Evolutionary conservation across 2,797 vertebrate species (phyloP), one percentile per base, ranked within the genome.

Genomic region (Strix occidentalis): DNA sequence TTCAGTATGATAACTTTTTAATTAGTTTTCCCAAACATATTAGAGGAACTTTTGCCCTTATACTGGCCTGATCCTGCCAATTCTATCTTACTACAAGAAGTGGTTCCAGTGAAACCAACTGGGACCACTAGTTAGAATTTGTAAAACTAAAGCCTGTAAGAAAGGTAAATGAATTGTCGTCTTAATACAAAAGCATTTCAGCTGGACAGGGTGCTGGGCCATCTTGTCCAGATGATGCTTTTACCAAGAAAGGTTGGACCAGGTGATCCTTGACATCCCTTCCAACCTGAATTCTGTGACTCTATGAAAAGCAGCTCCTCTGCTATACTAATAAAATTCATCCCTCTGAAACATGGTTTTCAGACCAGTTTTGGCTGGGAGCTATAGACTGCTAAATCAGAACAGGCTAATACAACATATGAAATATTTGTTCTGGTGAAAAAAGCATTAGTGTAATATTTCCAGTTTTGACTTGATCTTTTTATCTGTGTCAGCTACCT

Each of bases 1-100:
- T 96, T 96, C 82, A 90, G 51, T 97, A 95, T 91, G 81, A 87
- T 86, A 69, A 53, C 13, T 95, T 94, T 95, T 95, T 94, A 7
- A 81, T 76, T 53, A 92, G 37, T 89, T 82, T 97, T 95, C 87
- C 64, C 31, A 89, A 51, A 95, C 12, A 5, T 89, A 25, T 61
- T 87, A 77, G 80, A 93, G 53, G 41, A 89, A 82, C 64, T 95
- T 91, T 97, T 97, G 65, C 83, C 84, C 70, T 96, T 76, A 46
- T 33, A 46, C 46, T 69, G 74, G 39, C 48, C 56, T 89, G 58
- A 84, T 87, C 56, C 72, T 95, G 85, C 33, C 25, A 57, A 11
- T 84, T 94, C 80, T 88, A 24, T 58, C 43, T 87, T 91, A 71
- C 7, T 66, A 26, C 31, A 75, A n/a, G 46, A 85, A 58, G 21